Evolutionary conservation across 2,797 vertebrate genomes (phyloP), one percentile per base, ranked within the genome.

Genomic region (Fringilla coelebs): DNA sequence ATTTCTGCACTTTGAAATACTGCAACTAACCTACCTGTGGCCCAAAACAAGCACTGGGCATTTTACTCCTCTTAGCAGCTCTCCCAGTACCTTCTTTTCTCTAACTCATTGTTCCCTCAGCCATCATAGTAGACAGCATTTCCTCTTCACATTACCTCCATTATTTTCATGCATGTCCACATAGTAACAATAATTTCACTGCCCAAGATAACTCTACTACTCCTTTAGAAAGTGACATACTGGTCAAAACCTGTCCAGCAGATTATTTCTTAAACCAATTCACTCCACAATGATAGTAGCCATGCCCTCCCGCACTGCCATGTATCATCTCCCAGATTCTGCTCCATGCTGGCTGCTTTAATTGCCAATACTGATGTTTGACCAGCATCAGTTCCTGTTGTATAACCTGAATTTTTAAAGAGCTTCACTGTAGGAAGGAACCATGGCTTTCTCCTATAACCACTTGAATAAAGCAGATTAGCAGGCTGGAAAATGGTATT

Each of bases 401-500:
- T 10, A 21, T 10, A 77, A 61, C 29, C 57, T 5, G 0, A 76
- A 34, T 77, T 82, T 66, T 18, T 11, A 29, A 29, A 46, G 87
- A 81, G 43, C 62, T 76, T 70, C 41, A 45, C 43, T 86, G 51
- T 14, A 62, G n/a, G 31, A 89, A 78, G 38, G 55, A 63, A 62
- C 24, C 17, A 48, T 45, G 36, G 24, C 45, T 90, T n/a, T 78
- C 63, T 85, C 22, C 67, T 86, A 0, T 11, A 85, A 68, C 66
- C 63, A 40, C 80, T 21, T 80, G 41, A 71, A 93, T 76, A 88
- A 90, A 93, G 83, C 83, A 82, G 80, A 93, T 91, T 84, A 95
- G 80, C 84, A 94, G 92, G 79, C 90, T 90, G 83, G 89, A 95
- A 96, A 96, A 95, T 74, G 71, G 40, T 92, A 93, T 94, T 96